Evolutionary conservation across 1,140 invertebrate genomes (phyloP), one percentile per base, ranked within the genome.

Genomic region (Nebria ingens): DNA sequence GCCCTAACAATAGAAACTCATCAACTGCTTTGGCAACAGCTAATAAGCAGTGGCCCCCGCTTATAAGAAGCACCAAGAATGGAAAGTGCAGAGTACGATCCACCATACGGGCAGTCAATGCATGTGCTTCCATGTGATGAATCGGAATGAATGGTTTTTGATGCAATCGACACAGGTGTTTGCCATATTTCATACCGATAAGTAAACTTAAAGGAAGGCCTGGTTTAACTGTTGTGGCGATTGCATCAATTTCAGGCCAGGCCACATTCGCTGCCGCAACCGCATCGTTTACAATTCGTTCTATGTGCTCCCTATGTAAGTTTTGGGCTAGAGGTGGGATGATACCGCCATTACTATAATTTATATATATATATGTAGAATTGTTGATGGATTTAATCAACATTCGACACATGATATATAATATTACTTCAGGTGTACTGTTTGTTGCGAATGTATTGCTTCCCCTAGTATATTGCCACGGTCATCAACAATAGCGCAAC

Each of bases 51-150:
- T 98, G 93, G 6, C 94, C 94, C 54, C 93, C 93, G 65, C 93
- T 97, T 57, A 94, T 84, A 2, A 98, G 73, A 9, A 97, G 70
- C 19, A 88, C 85, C 49, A 98, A 71, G 75, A 89, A 98, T 50
- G 96, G 96, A 78, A 92, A 97, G 52, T 84, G 70, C 49, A 97
- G 74, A 54, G 59, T 56, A 56, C 71, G 55, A 62, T 73, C 73
- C 63, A 70, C 55, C 79, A 97, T 85, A 67, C 93, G 76, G 13
- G 79, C 82, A 19, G 87, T 93, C 53, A 98, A 71, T n/a, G 95
- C 93, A 80, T 98, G 96, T 6, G 95, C 95, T 80, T 98, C 86
- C 95, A 98, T 98, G 62, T 98, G 96, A 77, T 98, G 95, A 62
- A 98, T 89, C 0, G 94, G 93, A 67, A 98, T 92, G 59, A 98